A percentile compares a stretch with the other conserved stretches of the same genome.
These are phyloP conservation scores for Valencia hispanica DNA, from an alignment of 2,797 vertebrate genomes.

Conservation along the genomic window DNA sequence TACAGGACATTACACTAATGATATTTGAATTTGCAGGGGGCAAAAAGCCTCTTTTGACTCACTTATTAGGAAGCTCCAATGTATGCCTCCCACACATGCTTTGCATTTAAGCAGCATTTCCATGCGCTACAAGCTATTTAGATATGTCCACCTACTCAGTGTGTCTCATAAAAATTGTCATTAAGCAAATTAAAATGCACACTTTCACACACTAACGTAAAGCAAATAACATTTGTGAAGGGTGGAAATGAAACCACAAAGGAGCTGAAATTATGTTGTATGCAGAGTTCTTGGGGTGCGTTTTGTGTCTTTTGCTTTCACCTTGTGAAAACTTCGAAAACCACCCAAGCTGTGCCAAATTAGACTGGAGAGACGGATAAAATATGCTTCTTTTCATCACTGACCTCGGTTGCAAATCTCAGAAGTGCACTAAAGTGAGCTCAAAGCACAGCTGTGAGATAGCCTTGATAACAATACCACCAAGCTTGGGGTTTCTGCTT, in stretches of 20 bases:
- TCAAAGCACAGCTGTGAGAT: conserved; percentile 46
- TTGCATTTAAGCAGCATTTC: conserved; percentile 50
- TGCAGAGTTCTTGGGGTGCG: neutral
- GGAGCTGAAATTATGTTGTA: conserved; percentile 11
- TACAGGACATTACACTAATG: conserved; percentile 61
- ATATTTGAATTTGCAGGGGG: conserved; percentile 64
- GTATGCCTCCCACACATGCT: conserved; percentile 55
- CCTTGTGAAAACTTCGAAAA: conserved; percentile 12
- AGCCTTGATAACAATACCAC: conserved; percentile 56
- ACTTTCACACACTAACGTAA: conserved; percentile 33
- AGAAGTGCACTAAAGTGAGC: conserved; percentile 37
- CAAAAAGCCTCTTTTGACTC: conserved; percentile 51
- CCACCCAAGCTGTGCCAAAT: conserved; percentile 35
- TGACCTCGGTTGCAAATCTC: conserved; percentile 51
- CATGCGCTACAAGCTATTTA: conserved; percentile 35
- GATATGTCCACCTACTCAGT: conserved; percentile 51
- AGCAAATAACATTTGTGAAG: conserved; percentile 26
- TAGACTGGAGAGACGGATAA: conserved; percentile 36
- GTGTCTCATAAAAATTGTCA: conserved; percentile 51
- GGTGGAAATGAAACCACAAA: conserved; percentile 34
- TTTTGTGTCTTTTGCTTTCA: conserved; percentile 16
- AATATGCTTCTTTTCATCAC: conserved; percentile 58
- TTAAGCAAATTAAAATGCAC: conserved; percentile 56
- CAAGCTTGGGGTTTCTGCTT: conserved; percentile 42
- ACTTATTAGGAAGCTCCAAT: conserved; percentile 50